These are phyloP conservation scores for Nemotelus nigrinus DNA, from an alignment of 2,888 invertebrate genomes.

Conservation along the genomic window DNA sequence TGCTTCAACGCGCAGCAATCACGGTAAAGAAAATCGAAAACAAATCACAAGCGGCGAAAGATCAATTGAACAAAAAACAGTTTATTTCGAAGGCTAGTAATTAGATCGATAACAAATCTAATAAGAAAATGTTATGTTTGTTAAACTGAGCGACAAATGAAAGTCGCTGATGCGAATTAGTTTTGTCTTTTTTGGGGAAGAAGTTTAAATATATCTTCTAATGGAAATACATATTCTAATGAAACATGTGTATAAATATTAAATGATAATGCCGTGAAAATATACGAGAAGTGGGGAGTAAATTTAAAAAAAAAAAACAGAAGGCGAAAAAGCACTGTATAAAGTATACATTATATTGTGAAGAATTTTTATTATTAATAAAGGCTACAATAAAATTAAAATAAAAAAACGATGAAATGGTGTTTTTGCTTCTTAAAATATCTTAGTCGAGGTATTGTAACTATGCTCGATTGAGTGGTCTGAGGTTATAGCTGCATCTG, in stretches of 20 bases:
- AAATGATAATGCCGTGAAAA: neutral
- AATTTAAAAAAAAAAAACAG: neutral
- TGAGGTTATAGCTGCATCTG: too few species aligned
- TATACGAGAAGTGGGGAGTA: neutral
- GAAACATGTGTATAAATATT: neutral
- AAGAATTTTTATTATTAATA: slow-evolving; percentile 37
- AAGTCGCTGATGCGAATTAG: too few species aligned
- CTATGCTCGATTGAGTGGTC: too few species aligned
- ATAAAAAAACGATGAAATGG: too few species aligned
- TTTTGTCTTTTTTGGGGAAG: too few species aligned
- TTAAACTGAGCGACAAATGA: neutral
- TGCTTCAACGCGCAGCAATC: too few species aligned
- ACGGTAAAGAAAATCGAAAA: too few species aligned
- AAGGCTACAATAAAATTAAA: neutral
- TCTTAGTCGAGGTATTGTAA: too few species aligned
- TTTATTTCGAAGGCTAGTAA: slow-evolving; percentile 33
- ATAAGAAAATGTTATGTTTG: neutral
- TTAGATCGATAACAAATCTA: slow-evolving; percentile 38
- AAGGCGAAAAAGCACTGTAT: neutral
- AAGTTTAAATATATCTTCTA: too few species aligned
- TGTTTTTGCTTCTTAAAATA: too few species aligned
- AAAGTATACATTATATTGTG: slow-evolving; percentile 14
- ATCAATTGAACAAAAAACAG: too few species aligned
- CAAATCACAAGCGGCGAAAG: too few species aligned
- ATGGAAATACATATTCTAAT: neutral